A percentile compares a stretch with the other conserved stretches of the same genome.
phyloP scores from a whole-genome alignment of 2,113 vertebrate genomes.

The Forbesichthys papilliferus region DNA sequence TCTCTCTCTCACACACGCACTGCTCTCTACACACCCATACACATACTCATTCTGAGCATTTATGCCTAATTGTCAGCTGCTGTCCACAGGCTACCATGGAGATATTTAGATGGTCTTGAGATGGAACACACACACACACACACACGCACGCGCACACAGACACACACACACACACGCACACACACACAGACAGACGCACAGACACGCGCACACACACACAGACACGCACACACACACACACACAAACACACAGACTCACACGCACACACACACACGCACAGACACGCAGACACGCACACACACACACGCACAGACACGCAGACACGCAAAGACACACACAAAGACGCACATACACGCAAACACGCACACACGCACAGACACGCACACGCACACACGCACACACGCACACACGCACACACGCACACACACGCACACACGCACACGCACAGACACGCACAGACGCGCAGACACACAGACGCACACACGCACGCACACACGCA shows the following conservation, averaged over 20 bases:
- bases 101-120: constrained; percentile 5
- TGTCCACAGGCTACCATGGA: constrained; percentile 37
- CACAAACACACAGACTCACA: not conserved
- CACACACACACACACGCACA: not conserved
- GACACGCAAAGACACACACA: not conserved
- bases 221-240: not conserved
- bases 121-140: not conserved
- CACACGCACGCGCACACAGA: not conserved
- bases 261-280: not conserved
- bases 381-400: not conserved
- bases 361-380: not conserved
- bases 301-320: not conserved
- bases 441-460: no score
- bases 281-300: not conserved
- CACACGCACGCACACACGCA: no score
- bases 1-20: constrained; percentile 25
- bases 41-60: constrained; percentile 45
- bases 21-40: constrained; percentile 32
- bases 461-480: not conserved
- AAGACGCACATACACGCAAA: not conserved
- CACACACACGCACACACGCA: not conserved
- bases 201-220: not conserved
- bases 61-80: constrained; percentile 42
- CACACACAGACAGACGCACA: not conserved
- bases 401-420: not conserved